Base-by-base conservation (phyloP, 2,113 vertebrate species). In the Alexandromys fortis region DNA sequence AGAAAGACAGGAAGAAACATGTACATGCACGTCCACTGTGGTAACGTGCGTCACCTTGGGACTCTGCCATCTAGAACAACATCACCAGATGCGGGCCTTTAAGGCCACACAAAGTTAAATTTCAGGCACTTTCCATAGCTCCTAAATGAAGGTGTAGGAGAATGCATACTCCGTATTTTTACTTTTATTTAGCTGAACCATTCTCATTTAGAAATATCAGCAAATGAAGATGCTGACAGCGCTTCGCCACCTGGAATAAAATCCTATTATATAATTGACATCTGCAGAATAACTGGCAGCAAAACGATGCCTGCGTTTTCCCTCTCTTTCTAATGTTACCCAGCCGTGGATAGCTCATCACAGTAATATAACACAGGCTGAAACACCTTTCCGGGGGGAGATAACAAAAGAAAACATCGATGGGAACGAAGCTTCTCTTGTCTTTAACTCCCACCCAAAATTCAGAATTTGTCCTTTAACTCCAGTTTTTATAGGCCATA, bases 401-500 rank as follows among this genome's bases (percentile, higher is more conserved):
- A n/a, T 61, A 68, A 91, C 33, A 63, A 30, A 92, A 76, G 21
- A 14, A 85, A 85, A 47, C 17, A 28, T 63, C 42, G 79, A 63
- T 7, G 28, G 10, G 8, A 24, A 92, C 22, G 78, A 82, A 55
- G 61, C 55, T 63, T 28, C 30, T 83, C 35, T 58, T 92, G 82
- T 61, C 38, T 86, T 95, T 87, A 77, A 82, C 12, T 92, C 14
- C 67, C 13, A 76, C 13, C 47, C 49, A 94, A 95, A 61, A 17
- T 85, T 92, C 35, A 93, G 63, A 93, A 86, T 76, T 93, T 97
- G 30, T 91, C n/a, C 47, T 78, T 92, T 33, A 33, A 38, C 22
- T 75, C 55, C 81, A 70, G 79, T 83, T 76, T 92, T 92, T 28
- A 10, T 38, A 49, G 30, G 21, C 78, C 6, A 52, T 75, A 75